Base-by-base conservation (phyloP, 2,888 invertebrate genomes). In the Dryobotodes eremita region DNA sequence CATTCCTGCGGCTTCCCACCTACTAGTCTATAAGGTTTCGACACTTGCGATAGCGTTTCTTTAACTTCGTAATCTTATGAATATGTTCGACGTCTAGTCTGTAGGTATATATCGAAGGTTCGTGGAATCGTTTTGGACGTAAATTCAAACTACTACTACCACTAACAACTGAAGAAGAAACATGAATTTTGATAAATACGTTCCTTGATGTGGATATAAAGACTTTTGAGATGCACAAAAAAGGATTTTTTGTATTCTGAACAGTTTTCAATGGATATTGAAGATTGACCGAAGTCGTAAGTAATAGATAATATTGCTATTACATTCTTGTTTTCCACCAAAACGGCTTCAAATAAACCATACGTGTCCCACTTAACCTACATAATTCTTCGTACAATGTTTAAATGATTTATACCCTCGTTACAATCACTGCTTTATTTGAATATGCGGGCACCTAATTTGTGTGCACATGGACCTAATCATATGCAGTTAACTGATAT, bases 401-500 rank as follows among this genome's bases (percentile, higher is more conserved):
- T 89, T 89, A 90, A 89, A 88, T 89, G 90, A 90, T 90, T 90
- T 87, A 90, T 85, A 74, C 57, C 55, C 68, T 77, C 68, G 81
- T 83, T 79, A 83, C 79, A 88, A 89, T 89, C 87, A 86, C 85
- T 80, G 80, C 80, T 81, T 79, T 61, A 84, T 89, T 83, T 85
- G 73, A 87, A 86, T 89, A 90, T 90, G 90, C 89, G 89, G 90
- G 89, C 81, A 74, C 50, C 71, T 85, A 79, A 80, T 85, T 84
- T 82, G 83, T 86, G 83, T 73, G 69, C 74, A 77, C 65, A 83
- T 64, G 68, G 64, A 36, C n/a, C 23, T 77, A 81, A 80, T 85
- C 73, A 61, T 75, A 75, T 78, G 65, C 79, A 62, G 26, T 85
- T 76, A 83, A 83, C 64, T 61, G 79, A 71, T 79, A 69, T 83